Evolutionary conservation across 2,113 vertebrate species (phyloP), one percentile per base, ranked within the genome.

Genomic region (Lethenteron camtschaticum): DNA sequence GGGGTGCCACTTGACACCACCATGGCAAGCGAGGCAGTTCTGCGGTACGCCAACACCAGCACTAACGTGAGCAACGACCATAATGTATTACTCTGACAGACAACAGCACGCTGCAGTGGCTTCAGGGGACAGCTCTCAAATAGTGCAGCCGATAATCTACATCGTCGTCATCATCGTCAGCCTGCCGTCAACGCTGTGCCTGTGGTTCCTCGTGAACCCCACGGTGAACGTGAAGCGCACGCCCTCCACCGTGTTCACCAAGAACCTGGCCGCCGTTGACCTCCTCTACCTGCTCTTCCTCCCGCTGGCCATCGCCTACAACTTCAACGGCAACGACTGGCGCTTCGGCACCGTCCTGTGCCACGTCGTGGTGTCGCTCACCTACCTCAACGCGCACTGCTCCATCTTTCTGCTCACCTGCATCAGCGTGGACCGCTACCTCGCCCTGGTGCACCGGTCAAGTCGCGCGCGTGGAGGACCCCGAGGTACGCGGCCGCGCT

Each of bases 171-270:
- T 41, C 41, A 41, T 41, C 41, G 41, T 41, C 41, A 41, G 41
- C 41, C 41, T 41, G 41, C 41, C 41, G 41, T 41, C 41, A 41
- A 41, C 41, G 41, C 41, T 7, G 41, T 41, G 41, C 41, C 41
- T 41, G 41, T 41, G 41, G 41, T 41, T 41, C 41, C 41, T 41
- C 41, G 41, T 41, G 41, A 41, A 41, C 41, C 41, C 41, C 41
- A 41, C 41, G 41, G 41, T 41, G 41, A 41, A 41, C 41, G 41
- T 41, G 41, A 41, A 41, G 41, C 41, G 41, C 41, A 41, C 41
- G 41, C 41, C 41, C 41, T 41, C 90, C 3, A 92, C 83, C 69
- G 84, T 85, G 3, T 95, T 92, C 74, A 87, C 96, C 78, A 77
- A 89, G 75, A 72, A 72, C 68, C 57, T 72, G 56, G 41, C 71